phyloP scores from a whole-genome alignment of 2,113 vertebrate species.

The Pterocles burchelli region DNA sequence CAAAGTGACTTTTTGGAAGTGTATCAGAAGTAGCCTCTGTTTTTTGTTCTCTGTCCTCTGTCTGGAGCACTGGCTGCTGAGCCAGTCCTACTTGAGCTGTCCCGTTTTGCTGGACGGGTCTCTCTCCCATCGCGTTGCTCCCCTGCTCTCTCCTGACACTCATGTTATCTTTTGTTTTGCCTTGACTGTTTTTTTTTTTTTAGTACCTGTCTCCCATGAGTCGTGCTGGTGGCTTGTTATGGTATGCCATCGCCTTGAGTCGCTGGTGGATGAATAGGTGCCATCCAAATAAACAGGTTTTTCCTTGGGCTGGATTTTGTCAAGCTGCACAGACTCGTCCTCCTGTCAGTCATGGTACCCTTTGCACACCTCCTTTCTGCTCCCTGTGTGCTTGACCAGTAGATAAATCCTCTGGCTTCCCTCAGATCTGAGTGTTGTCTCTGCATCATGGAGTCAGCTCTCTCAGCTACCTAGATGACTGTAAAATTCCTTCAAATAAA shows the following conservation, averaged over 20 bases:
- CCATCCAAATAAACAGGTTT: not conserved
- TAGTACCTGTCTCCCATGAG: not conserved
- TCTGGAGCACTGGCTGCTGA: not conserved
- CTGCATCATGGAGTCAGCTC: not conserved
- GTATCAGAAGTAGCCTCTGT: not conserved
- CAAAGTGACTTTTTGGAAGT: not conserved
- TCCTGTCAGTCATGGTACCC: not conserved
- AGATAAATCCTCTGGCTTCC: not conserved
- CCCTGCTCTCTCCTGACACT: not conserved
- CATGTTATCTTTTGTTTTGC: not conserved
- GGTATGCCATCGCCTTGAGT: not conserved
- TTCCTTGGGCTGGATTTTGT: not conserved
- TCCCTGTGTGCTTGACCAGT: not conserved
- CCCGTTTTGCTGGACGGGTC: accelerated
- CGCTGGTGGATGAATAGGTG: not conserved
- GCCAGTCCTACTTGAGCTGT: not conserved
- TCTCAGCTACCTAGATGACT: not conserved
- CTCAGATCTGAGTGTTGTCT: not conserved
- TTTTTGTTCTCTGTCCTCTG: not conserved
- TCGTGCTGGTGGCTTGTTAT: not conserved
- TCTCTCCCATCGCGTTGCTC: accelerated
- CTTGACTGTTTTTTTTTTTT: not conserved
- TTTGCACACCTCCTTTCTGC: not conserved
- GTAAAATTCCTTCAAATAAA: not conserved
- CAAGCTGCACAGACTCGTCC: not conserved